Conservation (phyloP, 2,888 invertebrate genomes). For the Eupithecia tripunctaria region DNA sequence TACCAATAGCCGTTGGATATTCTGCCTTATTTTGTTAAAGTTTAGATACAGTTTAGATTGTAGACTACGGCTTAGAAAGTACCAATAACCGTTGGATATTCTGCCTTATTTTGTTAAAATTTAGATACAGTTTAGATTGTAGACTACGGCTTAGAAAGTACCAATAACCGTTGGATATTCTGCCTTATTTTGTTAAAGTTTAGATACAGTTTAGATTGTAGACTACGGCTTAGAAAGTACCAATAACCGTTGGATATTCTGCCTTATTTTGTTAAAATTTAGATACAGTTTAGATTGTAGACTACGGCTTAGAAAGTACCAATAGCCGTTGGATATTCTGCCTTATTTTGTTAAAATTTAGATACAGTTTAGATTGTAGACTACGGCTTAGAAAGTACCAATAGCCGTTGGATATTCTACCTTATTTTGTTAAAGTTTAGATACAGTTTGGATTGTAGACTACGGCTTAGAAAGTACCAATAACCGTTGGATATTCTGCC, state of each 20-base stretch:
- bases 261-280: slow-evolving; percentile 1
- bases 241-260: neutral
- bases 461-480: too few relatives aligned
- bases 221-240: slow-evolving; percentile 48
- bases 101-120: slow-evolving; percentile 83
- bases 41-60: neutral
- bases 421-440: slow-evolving; percentile 1
- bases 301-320: slow-evolving; percentile 48
- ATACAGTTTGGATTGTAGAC: too few relatives aligned
- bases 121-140: slow-evolving; percentile 6
- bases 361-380: neutral
- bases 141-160: slow-evolving; percentile 48
- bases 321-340: neutral
- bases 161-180: neutral
- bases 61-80: slow-evolving; percentile 75
- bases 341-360: slow-evolving; percentile 1
- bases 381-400: neutral
- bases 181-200: slow-evolving; percentile 1
- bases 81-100: slow-evolving; percentile 76
- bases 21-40: neutral
- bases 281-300: neutral
- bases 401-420: neutral
- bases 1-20: neutral
- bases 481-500: too few relatives aligned
- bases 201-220: neutral